A percentile compares a stretch with the other conserved stretches of the same genome.
These are phyloP conservation scores for Silvanus unidentatus DNA, from an alignment of 2,888 invertebrate species.

Conservation along the genomic window DNA sequence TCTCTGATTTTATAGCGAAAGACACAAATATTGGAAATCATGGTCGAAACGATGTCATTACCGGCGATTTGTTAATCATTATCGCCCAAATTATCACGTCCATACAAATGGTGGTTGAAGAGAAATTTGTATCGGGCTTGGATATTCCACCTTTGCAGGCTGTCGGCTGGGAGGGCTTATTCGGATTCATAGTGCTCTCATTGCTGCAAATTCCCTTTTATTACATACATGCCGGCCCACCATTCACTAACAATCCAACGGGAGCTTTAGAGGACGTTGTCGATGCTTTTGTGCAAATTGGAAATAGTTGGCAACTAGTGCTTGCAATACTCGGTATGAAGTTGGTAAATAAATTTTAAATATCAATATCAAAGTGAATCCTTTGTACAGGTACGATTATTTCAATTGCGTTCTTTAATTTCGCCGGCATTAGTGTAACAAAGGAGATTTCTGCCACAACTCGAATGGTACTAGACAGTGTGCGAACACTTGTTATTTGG, in stretches of 20 bases:
- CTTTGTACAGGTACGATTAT: conserved; percentile 65
- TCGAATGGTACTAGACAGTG: conserved; percentile 36
- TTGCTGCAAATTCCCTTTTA: conserved; percentile 72
- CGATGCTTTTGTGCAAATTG: conserved; percentile 81
- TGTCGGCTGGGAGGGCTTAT: conserved; percentile 90
- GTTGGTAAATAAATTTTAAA: not conserved
- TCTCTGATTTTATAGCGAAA: conserved; percentile 60
- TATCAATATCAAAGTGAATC: conserved; percentile 7
- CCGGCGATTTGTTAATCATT: conserved; percentile 71
- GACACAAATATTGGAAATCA: conserved; percentile 42
- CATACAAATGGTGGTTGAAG: conserved; percentile 91
- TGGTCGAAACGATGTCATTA: conserved; percentile 66
- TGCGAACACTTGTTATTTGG: conserved; percentile 86
- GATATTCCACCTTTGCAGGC: conserved; percentile 88
- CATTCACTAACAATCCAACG: conserved; percentile 70
- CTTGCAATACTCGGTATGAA: conserved; percentile 59
- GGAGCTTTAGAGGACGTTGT: conserved; percentile 76
- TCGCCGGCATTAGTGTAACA: conserved; percentile 62
- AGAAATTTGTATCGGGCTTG: conserved; percentile 76
- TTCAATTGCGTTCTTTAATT: conserved; percentile 79
- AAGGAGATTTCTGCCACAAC: conserved; percentile 83
- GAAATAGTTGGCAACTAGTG: conserved; percentile 56
- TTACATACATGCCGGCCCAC: conserved; percentile 67
- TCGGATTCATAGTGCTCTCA: conserved; percentile 61
- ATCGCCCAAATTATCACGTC: conserved; percentile 77